A percentile compares a stretch with the other conserved stretches of the same genome.
Evolutionary conservation across 1,140 invertebrate genomes (phyloP).

Genomic region (Drosophila kanapiae): DNA sequence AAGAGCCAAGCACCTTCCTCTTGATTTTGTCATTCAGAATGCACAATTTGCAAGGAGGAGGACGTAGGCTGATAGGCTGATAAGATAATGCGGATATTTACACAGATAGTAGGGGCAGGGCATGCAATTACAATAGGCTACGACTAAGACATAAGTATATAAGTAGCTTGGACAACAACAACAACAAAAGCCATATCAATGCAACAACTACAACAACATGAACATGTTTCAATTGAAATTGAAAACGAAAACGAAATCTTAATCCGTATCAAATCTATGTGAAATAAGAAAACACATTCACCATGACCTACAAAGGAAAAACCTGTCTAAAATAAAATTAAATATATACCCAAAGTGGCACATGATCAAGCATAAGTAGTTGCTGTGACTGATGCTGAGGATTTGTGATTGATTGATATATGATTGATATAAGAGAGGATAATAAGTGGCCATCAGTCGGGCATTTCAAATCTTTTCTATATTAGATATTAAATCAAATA

Average conservation of each 20-base stretch:
- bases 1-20: slow-evolving; percentile 17
- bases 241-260: slow-evolving; percentile 1
- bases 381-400: slow-evolving; percentile 1
- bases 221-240: background rate
- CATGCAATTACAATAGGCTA: slow-evolving; percentile 59
- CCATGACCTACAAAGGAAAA: slow-evolving; percentile 62
- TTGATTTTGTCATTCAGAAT: slow-evolving; percentile 4
- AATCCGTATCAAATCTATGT: slow-evolving; percentile 4
- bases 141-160: slow-evolving; percentile 1
- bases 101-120: slow-evolving; percentile 21
- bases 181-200: slow-evolving; percentile 7
- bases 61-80: slow-evolving; percentile 57
- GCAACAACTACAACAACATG: slow-evolving; percentile 12
- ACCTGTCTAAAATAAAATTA: slow-evolving; percentile 14
- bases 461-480: background rate
- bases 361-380: background rate
- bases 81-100: slow-evolving; percentile 64
- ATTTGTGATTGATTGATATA: slow-evolving; percentile 2
- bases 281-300: slow-evolving; percentile 50
- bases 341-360: background rate
- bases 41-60: slow-evolving; percentile 30
- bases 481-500: too few species aligned
- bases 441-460: background rate
- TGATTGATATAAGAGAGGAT: background rate
- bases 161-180: slow-evolving; percentile 8